phyloP scores from a whole-genome alignment of 2,797 vertebrate species.

The Typhlichthys subterraneus region DNA sequence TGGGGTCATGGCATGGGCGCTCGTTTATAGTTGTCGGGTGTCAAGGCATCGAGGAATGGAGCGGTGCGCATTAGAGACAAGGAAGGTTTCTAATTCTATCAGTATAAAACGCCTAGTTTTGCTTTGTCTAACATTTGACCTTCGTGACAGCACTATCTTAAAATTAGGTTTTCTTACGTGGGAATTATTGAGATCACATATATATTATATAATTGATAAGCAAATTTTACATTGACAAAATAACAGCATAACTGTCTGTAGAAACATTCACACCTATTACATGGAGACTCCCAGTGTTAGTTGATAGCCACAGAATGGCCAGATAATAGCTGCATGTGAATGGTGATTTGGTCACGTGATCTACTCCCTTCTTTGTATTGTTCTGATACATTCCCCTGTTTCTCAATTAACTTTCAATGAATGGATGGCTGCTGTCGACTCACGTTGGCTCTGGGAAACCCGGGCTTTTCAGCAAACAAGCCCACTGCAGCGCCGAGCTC shows the following conservation, averaged over 20 bases:
- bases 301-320: conserved; percentile 42
- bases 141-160: background rate
- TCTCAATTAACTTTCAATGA: conserved; percentile 44
- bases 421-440: conserved; percentile 60
- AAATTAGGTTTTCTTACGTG: conserved; percentile 4
- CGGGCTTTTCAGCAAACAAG: conserved; percentile 58
- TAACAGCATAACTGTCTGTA: background rate
- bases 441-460: conserved; percentile 54
- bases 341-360: conserved; percentile 41
- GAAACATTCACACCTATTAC: conserved; percentile 24
- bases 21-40: conserved; percentile 56
- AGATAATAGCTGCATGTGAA: conserved; percentile 53
- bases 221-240: no score
- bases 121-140: no score
- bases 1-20: conserved; percentile 46
- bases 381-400: conserved; percentile 43
- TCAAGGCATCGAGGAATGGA: conserved; percentile 51
- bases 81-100: conserved; percentile 22
- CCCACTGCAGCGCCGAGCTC: conserved; percentile 24
- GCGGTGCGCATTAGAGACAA: conserved; percentile 27
- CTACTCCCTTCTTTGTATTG: conserved; percentile 50
- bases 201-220: background rate
- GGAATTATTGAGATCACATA: conserved; percentile 19
- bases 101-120: background rate
- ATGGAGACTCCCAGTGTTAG: conserved; percentile 32